Base-by-base conservation (phyloP, 2,797 vertebrate species). In the Harpagifer antarcticus region DNA sequence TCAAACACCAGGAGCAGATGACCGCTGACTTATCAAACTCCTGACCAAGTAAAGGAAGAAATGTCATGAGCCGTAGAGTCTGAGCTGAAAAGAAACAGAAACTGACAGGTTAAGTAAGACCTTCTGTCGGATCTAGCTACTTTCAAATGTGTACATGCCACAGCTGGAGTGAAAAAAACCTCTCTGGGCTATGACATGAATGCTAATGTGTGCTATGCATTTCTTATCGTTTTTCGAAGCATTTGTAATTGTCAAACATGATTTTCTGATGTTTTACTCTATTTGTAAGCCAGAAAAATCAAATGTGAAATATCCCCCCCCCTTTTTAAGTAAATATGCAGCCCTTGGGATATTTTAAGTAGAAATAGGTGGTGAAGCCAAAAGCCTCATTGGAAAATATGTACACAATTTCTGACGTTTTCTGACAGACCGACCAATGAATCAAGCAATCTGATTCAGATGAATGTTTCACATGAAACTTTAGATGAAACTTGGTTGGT, bases 1-100 rank as follows among this genome's bases (percentile, higher is more conserved):
- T 72, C 78, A 72, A 63, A 65, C 70, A 76, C 61, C 47, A 44
- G 53, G 33, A 84, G 81, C 81, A 56, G 15, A 45, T 45, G 68
- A 64, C 63, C 48, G 62, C 52, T 56, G 62, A 68, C 76, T 64
- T 60, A 37, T 78, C 62, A 62, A 78, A 69, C 63, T 37, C 49
- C 31, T 78, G 45, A 50, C 23, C 1, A 4, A 60, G 50, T 19
- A 31, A 66, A 68, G 42, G 2, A 43, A 63, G 55, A 77, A 47
- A 71, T 42, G 68, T 62, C 53, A 50, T 5, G 17, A 78, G 63
- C 55, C 65, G 52, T 74, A 13, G 23, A 44, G 15, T 8, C 13
- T 13, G 23, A 2, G 48, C 0, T 62, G 58, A 50, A 56, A 55
- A 0, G n/a, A 0, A 20, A 63, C n/a, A 37, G 7, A 31, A 5